Percentiles rank a stretch among this genome's conserved stretches.
Evolutionary conservation across 2,113 vertebrate genomes (phyloP).

Genomic region (Barbus barbus): DNA sequence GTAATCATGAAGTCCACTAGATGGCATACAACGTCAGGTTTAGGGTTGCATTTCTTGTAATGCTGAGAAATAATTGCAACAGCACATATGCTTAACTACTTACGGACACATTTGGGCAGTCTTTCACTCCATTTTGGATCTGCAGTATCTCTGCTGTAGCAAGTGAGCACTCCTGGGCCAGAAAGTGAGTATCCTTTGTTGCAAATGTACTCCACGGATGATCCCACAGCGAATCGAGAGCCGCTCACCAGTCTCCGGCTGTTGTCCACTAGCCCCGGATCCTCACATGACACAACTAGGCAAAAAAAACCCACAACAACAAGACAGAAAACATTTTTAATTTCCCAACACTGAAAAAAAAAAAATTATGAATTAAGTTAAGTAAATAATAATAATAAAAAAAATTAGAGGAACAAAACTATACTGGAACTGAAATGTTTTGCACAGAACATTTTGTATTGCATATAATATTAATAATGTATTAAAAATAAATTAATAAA

Average conservation of each 20-base stretch:
- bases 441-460: not conserved
- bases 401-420: not conserved
- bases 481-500: not conserved
- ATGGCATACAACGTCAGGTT: not conserved
- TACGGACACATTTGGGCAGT: constrained; percentile 92
- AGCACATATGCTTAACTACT: constrained; percentile 66
- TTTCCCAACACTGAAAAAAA: not conserved
- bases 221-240: constrained; percentile 83
- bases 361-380: too few species aligned
- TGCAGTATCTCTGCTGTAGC: constrained; percentile 85
- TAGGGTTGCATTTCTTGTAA: not conserved
- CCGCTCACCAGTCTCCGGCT: constrained; percentile 85
- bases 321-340: not conserved
- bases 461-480: not conserved
- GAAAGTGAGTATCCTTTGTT: constrained; percentile 91
- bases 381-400: not conserved
- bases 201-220: constrained; percentile 88
- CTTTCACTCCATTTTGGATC: constrained; percentile 94
- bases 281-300: constrained; percentile 85
- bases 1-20: constrained; percentile 26
- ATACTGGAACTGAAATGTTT: not conserved
- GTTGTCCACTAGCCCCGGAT: constrained; percentile 90
- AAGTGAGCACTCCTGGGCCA: constrained; percentile 83
- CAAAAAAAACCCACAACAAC: not conserved
- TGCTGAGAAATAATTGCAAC: not conserved